Evolutionary conservation across 2,113 vertebrate genomes (phyloP).

Genomic region (Nerophis ophidion): DNA sequence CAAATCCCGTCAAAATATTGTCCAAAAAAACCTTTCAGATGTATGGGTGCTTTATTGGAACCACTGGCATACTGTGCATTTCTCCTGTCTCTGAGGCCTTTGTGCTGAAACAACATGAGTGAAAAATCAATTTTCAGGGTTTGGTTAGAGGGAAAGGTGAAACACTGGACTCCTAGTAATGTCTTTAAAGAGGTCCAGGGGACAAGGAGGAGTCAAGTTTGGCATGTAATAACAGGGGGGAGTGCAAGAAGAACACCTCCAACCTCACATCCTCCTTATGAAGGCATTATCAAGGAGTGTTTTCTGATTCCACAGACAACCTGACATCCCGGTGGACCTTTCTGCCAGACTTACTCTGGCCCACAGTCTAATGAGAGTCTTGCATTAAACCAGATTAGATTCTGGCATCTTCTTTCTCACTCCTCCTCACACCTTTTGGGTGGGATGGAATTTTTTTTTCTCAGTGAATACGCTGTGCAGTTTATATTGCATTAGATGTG

Average conservation of each 20-base stretch:
- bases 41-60: constrained; percentile 36
- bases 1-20: constrained; percentile 26
- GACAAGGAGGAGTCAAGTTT: constrained; percentile 15
- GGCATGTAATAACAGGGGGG: constrained; percentile 5
- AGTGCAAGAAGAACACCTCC: constrained; percentile 26
- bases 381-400: constrained; percentile 41
- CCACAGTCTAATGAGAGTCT: constrained; percentile 37
- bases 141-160: constrained; percentile 44
- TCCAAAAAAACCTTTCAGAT: constrained; percentile 28
- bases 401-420: constrained; percentile 11
- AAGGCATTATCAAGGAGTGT: constrained; percentile 21
- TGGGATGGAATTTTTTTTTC: constrained; percentile 28
- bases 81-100: constrained; percentile 34
- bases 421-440: constrained; percentile 31
- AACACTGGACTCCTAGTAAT: constrained; percentile 26
- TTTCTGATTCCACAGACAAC: constrained; percentile 21
- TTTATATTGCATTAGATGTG: constrained; percentile 33
- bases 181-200: constrained; percentile 14
- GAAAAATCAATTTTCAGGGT: constrained; percentile 41
- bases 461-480: constrained; percentile 15
- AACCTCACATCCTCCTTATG: constrained; percentile 29
- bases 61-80: constrained; percentile 18
- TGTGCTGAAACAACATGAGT: constrained; percentile 31
- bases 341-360: constrained; percentile 23
- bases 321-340: neutral